Conservation (phyloP, 2,797 vertebrate species). For the Alectoris magna region DNA sequence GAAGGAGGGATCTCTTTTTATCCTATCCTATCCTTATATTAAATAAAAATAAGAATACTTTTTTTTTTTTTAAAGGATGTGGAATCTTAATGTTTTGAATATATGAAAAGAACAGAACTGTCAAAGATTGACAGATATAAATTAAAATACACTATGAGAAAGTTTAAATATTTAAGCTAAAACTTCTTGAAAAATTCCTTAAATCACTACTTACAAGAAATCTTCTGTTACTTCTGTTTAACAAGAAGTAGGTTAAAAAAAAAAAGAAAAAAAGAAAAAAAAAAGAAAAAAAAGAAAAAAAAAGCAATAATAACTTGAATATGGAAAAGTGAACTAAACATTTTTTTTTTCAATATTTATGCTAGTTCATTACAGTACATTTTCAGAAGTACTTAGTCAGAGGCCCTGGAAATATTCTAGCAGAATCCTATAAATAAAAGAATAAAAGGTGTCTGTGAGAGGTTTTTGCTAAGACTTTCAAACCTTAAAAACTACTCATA, state of each 20-base stretch:
- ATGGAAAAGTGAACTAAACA: neutral
- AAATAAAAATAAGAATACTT: neutral
- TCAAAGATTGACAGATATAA: neutral
- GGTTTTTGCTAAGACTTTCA: neutral
- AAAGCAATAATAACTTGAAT: neutral
- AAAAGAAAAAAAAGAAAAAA: neutral
- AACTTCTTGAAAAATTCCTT: neutral
- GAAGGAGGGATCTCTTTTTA: neutral
- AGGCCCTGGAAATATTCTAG: neutral
- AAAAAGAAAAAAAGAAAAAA: neutral
- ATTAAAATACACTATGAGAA: neutral
- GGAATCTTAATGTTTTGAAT: neutral
- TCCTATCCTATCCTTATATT: neutral
- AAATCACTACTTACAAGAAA: neutral
- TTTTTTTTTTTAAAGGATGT: neutral
- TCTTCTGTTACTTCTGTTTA: neutral
- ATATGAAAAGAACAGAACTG: neutral
- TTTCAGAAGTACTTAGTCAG: neutral
- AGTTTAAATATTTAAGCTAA: neutral
- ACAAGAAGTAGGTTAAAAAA: neutral
- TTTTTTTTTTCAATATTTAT: rapidly evolving
- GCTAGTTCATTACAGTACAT: neutral
- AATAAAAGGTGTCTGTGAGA: neutral
- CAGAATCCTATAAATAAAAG: neutral
- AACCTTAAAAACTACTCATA: neutral